Evolutionary conservation across 2,797 vertebrate genomes (phyloP).

Genomic region (Podarcis siculus): DNA sequence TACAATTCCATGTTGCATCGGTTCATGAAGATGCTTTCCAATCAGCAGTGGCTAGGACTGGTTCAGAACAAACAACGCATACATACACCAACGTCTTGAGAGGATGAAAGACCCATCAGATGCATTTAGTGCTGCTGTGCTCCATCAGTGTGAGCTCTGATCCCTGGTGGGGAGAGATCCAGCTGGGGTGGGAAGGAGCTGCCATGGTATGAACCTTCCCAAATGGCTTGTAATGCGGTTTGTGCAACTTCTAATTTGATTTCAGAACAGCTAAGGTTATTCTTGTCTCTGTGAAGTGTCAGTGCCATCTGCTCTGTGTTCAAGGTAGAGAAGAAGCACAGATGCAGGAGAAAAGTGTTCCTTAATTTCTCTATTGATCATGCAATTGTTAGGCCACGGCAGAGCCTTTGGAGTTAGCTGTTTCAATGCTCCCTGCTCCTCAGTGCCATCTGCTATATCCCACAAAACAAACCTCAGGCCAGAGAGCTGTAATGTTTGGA

Average conservation of each 20-base stretch:
- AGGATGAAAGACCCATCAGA: background rate
- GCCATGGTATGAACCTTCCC: background rate
- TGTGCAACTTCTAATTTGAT: slow-evolving; percentile 66
- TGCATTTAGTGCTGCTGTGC: slow-evolving; percentile 2
- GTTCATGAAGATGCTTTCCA: background rate
- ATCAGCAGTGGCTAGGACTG: background rate
- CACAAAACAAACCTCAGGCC: background rate
- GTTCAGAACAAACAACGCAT: background rate
- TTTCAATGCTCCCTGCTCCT: background rate
- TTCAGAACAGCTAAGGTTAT: slow-evolving; percentile 66
- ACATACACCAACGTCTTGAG: background rate
- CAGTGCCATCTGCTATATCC: background rate
- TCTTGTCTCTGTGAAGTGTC: slow-evolving; percentile 54
- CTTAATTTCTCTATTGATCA: slow-evolving; percentile 23
- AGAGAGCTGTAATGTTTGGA: background rate
- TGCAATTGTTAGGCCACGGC: background rate
- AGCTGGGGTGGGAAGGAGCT: slow-evolving; percentile 15
- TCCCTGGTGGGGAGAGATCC: background rate
- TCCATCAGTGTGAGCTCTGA: background rate
- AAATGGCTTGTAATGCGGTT: background rate
- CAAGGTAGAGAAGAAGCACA: slow-evolving; percentile 48
- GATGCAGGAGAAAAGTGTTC: slow-evolving; percentile 36
- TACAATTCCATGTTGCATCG: background rate
- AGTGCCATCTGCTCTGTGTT: slow-evolving; percentile 60
- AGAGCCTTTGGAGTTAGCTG: rapidly evolving